Percentiles rank a stretch among this genome's conserved stretches.
phyloP scores from a whole-genome alignment of 2,888 invertebrate genomes.

The Drosophila birchii region DNA sequence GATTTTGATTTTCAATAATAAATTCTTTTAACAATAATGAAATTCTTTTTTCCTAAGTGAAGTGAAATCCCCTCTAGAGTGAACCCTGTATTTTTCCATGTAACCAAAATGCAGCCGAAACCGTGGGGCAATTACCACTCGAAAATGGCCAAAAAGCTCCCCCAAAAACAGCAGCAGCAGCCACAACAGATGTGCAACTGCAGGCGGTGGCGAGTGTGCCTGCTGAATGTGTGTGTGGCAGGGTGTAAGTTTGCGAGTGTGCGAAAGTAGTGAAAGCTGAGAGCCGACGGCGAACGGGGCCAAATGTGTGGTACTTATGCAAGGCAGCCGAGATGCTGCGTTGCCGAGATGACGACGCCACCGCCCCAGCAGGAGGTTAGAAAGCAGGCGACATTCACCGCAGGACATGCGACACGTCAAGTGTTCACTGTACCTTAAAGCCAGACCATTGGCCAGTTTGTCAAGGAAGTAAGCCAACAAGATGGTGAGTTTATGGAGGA shows the following conservation, averaged over 20 bases:
- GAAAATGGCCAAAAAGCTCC: slow-evolving; percentile 27
- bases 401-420: slow-evolving; percentile 56
- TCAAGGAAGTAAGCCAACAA: neutral
- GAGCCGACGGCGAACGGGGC: slow-evolving; percentile 41
- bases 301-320: slow-evolving; percentile 34
- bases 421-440: slow-evolving; percentile 35
- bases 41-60: too few species aligned
- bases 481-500: slow-evolving; percentile 6
- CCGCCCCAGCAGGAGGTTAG: slow-evolving; percentile 63
- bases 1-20: too few species aligned
- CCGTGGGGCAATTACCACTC: slow-evolving; percentile 16
- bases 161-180: neutral
- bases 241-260: neutral
- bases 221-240: neutral
- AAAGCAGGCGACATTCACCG: slow-evolving; percentile 51
- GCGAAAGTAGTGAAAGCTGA: slow-evolving; percentile 44
- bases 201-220: slow-evolving; percentile 14
- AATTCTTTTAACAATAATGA: too few species aligned
- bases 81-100: slow-evolving; percentile 19
- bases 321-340: slow-evolving; percentile 41
- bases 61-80: too few species aligned
- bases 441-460: neutral
- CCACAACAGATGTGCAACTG: slow-evolving; percentile 27
- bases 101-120: slow-evolving; percentile 12
- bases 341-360: slow-evolving; percentile 47